A percentile compares a stretch with the other conserved stretches of the same genome.
Conservation (phyloP, 2,888 invertebrate species). For the Eupithecia centaureata region DNA sequence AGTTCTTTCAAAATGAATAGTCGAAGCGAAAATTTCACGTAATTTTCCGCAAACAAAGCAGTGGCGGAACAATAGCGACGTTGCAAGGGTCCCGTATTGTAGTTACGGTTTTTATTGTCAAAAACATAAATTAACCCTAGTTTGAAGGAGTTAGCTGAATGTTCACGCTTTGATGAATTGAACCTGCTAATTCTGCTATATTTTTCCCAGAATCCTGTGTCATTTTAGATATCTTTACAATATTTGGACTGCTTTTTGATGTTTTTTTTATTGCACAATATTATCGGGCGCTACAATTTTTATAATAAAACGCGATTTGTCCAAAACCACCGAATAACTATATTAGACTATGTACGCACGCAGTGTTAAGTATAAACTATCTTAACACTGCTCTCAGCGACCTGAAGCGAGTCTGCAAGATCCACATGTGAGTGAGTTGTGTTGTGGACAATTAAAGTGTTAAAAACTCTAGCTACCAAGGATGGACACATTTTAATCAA, state of each 20-base stretch:
- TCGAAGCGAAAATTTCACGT: conserved; percentile 56
- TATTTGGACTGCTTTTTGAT: neutral
- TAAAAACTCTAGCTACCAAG: no score
- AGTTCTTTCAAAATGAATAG: conserved; percentile 29
- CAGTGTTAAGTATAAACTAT: no score
- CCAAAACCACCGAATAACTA: no score
- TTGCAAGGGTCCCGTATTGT: conserved; percentile 37
- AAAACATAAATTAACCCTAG: conserved; percentile 36
- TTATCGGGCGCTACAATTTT: neutral
- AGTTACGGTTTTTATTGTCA: conserved; percentile 34
- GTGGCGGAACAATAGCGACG: conserved; percentile 48
- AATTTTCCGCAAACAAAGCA: conserved; percentile 63
- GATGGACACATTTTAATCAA: no score
- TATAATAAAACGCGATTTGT: no score
- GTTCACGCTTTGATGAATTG: conserved; percentile 16
- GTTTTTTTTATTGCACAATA: neutral
- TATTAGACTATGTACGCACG: no score
- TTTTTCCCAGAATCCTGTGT: neutral
- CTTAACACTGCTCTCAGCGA: no score
- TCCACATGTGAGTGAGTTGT: no score
- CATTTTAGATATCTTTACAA: neutral
- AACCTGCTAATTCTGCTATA: conserved; percentile 5
- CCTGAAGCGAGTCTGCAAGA: no score
- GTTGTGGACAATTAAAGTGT: no score
- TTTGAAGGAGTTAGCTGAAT: conserved; percentile 29